Base-by-base conservation (phyloP, 2,113 vertebrate species). In the Amia ocellicauda region DNA sequence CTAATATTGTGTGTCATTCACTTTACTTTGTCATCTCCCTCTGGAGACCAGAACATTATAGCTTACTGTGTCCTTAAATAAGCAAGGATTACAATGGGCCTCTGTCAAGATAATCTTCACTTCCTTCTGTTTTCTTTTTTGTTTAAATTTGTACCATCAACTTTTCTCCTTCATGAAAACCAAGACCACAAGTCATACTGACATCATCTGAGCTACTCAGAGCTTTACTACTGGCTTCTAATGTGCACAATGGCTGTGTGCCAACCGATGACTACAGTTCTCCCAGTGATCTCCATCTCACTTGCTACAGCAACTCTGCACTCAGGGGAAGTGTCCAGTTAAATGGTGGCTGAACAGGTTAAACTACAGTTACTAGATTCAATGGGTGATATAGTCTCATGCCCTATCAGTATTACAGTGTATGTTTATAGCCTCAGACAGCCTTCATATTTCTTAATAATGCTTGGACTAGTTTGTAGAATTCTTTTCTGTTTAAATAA, bases 191-290 rank as follows among this genome's bases (percentile, higher is more conserved):
- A 36, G 41, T 28, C 56, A 40, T 41, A 9, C 36, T 58, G 56
- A 31, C 13, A 69, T 28, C 24, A 71, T 27, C 66, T 19, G 29
- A 28, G 53, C 31, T 26, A 60, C 24, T 45, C 43, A 58, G 4
- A 26, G 56, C 64, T 31, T 40, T 22, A 2, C 9, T 22, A 27
- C 26, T 29, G 67, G 45, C 53, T 54, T 54, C 29, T 3, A 31
- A 5, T 20, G 17, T 53, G 9, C 16, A 22, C 14, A 22, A 57
- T 50, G 51, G 58, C 52, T 69, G 56, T 24, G 8, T 14, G 40
- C 31, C 36, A 64, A 74, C 77, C 70, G 72, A 71, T 76, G 66
- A 19, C 50, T 61, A 58, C 70, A 54, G 51, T 57, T 78, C 59
- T 70, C 69, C 4, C 74, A 62, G 59, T 60, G 60, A 28, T 73